These are phyloP conservation scores for Melanotaenia maccullochi DNA, from an alignment of 2,797 vertebrate species.

Conservation along the genomic window DNA sequence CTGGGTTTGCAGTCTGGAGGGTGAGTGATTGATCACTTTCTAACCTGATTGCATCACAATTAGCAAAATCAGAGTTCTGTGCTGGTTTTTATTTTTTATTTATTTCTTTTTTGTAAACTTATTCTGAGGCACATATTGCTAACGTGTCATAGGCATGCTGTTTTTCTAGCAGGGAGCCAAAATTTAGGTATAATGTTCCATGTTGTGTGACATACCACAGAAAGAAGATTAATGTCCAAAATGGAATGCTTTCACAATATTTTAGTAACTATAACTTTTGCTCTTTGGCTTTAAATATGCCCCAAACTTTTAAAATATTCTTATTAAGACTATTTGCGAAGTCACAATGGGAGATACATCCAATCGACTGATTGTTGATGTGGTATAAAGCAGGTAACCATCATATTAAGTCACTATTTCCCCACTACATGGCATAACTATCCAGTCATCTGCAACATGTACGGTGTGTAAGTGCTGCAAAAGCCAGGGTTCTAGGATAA, in stretches of 20 bases:
- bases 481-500: conserved; percentile 17
- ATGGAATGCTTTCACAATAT: conserved; percentile 7
- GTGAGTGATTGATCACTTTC: conserved; percentile 83
- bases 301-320: background rate
- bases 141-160: conserved; percentile 28
- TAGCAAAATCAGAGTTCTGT: conserved; percentile 36
- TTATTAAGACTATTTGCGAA: background rate
- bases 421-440: conserved; percentile 5
- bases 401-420: conserved; percentile 28
- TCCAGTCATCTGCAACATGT: conserved; percentile 41
- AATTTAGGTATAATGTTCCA: conserved; percentile 3
- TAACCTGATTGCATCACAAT: conserved; percentile 46
- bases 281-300: background rate
- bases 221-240: conserved; percentile 15
- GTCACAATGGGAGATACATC: background rate
- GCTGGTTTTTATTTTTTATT: conserved; percentile 36
- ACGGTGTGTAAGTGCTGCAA: conserved; percentile 5
- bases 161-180: conserved; percentile 18
- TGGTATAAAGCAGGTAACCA: conserved; percentile 1
- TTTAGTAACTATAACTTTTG: conserved; percentile 4
- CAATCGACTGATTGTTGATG: conserved; percentile 5
- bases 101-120: conserved; percentile 17
- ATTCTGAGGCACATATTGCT: conserved; percentile 14
- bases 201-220: conserved; percentile 11
- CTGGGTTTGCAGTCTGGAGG: conserved; percentile 90